Evolutionary conservation across 2,797 vertebrate genomes (phyloP).

Genomic region (Lepus oiostolus): DNA sequence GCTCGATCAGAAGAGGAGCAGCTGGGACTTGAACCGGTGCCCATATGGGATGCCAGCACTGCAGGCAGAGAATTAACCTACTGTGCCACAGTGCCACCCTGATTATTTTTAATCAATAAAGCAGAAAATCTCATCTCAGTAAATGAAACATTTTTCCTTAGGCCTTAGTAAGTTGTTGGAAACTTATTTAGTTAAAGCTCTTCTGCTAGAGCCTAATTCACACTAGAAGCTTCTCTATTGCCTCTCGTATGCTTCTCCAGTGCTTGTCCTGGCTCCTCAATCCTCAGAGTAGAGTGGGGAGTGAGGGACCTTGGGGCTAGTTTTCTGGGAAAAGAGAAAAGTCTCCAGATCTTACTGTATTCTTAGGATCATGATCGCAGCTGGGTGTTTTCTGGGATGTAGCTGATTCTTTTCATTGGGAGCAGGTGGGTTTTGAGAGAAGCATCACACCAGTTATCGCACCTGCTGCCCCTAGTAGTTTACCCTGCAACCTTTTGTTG

Average conservation of each 20-base stretch:
- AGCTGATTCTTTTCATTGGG: background rate
- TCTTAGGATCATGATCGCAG: background rate
- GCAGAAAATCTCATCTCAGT: background rate
- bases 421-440: background rate
- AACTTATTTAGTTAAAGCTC: background rate
- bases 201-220: background rate
- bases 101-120: background rate
- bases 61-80: too few species aligned
- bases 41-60: too few species aligned
- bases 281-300: background rate
- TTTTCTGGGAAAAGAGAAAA: constrained; percentile 2
- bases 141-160: background rate
- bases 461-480: background rate
- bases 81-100: background rate
- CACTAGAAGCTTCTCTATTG: background rate
- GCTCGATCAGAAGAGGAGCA: too few species aligned
- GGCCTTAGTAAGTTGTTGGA: background rate
- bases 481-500: background rate
- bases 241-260: background rate
- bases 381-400: background rate
- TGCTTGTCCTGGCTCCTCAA: background rate
- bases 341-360: background rate
- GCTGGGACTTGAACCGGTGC: too few species aligned
- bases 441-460: background rate
- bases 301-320: background rate